Evolutionary conservation across 2,113 vertebrate genomes (phyloP), one percentile per base, ranked within the genome.

Genomic region (Bubo bubo): DNA sequence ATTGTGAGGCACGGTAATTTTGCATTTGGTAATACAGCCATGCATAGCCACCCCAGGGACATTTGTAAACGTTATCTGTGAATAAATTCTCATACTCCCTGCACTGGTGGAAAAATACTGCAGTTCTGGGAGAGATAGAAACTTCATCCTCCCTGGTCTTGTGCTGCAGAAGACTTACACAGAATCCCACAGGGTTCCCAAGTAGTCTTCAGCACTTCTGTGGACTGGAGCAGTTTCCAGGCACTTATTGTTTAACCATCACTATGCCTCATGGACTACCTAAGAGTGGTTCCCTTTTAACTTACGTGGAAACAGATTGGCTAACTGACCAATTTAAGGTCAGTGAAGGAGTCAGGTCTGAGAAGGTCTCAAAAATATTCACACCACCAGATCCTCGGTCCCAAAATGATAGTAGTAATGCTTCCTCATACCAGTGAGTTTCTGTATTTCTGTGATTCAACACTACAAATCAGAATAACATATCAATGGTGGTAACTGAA

Each of bases 231-330:
- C 41, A 74, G 59, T 68, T 70, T 59, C 55, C 88, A 79, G 50
- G 28, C 6, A 58, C 16, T 30, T 18, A 14, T 26, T 37, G 30
- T 86, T 79, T 45, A 64, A 71, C 23, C 41, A 20, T 63, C 2
- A 0, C 47, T 70, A 1, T 4, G 28, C 16, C 13, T 50, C 32
- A 39, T 2, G 3, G 35, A 53, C 30, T 17, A n/a, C 22, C 10
- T 7, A 52, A 47, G 19, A 4, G 32, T n/a, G 32, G 39, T 7
- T 91, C 47, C 30, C 39, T 70, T 52, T 53, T 39, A 64, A 22
- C 4, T 18, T 19, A 14, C 0, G 1, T 27, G 45, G 37, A 79
- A 68, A 68, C 3, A 4, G 21, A 34, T 5, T 49, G 47, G 14
- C 60, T 84, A 17, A 64, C 5, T 41, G 35, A 47, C 14, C 52